Conservation (phyloP, 2,113 vertebrate genomes). For the Chloebia gouldiae region DNA sequence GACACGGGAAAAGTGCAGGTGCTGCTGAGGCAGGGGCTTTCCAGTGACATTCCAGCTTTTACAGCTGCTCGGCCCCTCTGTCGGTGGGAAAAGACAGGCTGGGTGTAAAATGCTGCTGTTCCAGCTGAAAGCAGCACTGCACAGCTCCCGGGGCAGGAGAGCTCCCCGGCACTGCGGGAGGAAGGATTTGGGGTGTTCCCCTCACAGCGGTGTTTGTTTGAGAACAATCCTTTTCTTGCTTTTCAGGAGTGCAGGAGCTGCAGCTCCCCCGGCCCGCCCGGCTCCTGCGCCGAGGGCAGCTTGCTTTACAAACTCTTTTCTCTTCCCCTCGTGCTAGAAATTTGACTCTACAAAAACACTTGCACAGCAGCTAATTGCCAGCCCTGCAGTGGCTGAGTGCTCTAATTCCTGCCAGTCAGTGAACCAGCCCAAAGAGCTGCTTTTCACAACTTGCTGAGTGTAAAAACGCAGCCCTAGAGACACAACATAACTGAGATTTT, state of each 20-base stretch:
- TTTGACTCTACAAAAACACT: slow-evolving; percentile 32
- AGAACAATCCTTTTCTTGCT: neutral
- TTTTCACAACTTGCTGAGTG: neutral
- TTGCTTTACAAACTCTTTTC: neutral
- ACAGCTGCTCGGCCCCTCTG: neutral
- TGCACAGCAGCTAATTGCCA: slow-evolving; percentile 19
- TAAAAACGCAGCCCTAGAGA: neutral
- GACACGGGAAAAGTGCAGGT: neutral
- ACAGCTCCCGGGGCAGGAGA: rapidly evolving
- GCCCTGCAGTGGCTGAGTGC: neutral
- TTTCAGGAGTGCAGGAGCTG: neutral
- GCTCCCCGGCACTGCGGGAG: rapidly evolving
- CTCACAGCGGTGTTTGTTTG: neutral
- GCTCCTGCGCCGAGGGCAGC: neutral
- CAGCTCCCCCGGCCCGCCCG: neutral
- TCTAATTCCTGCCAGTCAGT: slow-evolving; percentile 47
- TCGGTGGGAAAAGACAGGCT: neutral
- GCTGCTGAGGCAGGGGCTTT: neutral
- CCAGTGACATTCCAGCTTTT: neutral
- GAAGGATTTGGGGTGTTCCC: neutral
- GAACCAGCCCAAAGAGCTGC: slow-evolving; percentile 32
- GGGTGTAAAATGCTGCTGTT: neutral
- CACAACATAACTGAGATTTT: neutral
- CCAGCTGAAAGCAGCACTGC: neutral
- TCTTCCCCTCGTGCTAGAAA: slow-evolving; percentile 31